Percentiles rank a stretch among this genome's conserved stretches.
Evolutionary conservation across 2,888 invertebrate species (phyloP).

Genomic region (Drosophila yooni): DNA sequence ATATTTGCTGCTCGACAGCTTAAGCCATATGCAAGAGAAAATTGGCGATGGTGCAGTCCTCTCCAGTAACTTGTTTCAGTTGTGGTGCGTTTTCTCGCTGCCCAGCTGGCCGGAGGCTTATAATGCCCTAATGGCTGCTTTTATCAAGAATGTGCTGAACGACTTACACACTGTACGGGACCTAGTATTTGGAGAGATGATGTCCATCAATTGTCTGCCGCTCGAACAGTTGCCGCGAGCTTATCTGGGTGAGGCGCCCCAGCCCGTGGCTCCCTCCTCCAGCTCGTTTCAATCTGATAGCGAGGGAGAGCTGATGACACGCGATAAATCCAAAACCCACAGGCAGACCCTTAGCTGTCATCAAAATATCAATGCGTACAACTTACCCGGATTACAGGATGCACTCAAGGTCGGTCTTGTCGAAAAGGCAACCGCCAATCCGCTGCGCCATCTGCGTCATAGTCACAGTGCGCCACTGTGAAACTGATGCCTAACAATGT

Average conservation of each 20-base stretch:
- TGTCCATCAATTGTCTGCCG: conserved; percentile 88
- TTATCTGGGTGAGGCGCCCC: conserved; percentile 11
- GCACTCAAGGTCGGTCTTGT: neutral
- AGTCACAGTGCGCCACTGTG: neutral
- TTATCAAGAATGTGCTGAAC: conserved; percentile 95
- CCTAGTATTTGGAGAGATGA: conserved; percentile 95
- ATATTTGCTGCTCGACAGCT: conserved; percentile 96
- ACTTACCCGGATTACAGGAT: too few relatives aligned
- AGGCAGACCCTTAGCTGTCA: neutral
- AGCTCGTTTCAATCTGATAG: accelerated
- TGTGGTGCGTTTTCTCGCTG: conserved; percentile 99
- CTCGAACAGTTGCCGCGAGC: conserved; percentile 24
- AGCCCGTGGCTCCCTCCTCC: neutral
- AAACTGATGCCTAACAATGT: accelerated
- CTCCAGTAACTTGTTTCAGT: conserved; percentile 98
- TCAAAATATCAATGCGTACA: neutral
- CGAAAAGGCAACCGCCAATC: neutral
- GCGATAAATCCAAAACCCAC: neutral
- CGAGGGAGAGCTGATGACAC: neutral
- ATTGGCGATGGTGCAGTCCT: conserved; percentile 94
- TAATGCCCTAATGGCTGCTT: conserved; percentile 98
- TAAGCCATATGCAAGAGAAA: conserved; percentile 93
- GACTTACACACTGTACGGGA: conserved; percentile 98
- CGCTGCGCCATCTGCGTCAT: neutral
- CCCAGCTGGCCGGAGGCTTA: conserved; percentile 97